Evolutionary conservation across 2,888 invertebrate species (phyloP).

Genomic region (Nasonia oneida): DNA sequence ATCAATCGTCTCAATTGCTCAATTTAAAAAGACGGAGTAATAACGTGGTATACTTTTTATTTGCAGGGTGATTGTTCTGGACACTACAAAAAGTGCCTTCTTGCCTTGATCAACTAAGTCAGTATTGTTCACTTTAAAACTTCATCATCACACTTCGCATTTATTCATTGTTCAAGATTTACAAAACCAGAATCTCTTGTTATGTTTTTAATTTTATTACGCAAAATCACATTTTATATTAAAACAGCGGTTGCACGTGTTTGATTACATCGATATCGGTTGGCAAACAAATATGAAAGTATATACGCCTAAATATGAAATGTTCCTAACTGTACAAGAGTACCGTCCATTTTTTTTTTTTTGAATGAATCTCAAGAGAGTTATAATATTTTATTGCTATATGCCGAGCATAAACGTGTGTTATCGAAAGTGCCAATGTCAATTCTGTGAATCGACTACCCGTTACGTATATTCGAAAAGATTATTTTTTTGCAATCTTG

Average conservation of each 20-base stretch:
- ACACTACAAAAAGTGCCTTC: conserved; percentile 91
- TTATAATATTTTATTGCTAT: conserved; percentile 16
- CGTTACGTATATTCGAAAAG: neutral
- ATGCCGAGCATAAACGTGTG: neutral
- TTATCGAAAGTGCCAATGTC: conserved; percentile 45
- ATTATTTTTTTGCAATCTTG: conserved; percentile 18
- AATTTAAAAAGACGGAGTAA: conserved; percentile 19
- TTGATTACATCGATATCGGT: neutral
- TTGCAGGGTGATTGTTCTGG: conserved; percentile 91
- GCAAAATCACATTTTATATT: neutral
- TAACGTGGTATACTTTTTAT: conserved; percentile 66
- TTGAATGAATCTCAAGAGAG: conserved; percentile 1
- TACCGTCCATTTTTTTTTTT: conserved; percentile 41
- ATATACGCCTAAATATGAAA: conserved; percentile 7
- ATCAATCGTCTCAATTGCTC: conserved; percentile 51
- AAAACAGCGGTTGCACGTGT: neutral
- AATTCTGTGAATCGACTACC: conserved; percentile 48
- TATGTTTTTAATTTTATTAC: conserved; percentile 25
- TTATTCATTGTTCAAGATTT: conserved; percentile 29
- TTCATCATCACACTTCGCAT: conserved; percentile 27
- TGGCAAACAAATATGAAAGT: conserved; percentile 33
- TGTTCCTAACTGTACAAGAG: neutral
- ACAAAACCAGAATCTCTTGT: conserved; percentile 14
- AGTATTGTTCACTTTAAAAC: conserved; percentile 8
- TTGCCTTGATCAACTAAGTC: conserved; percentile 83